A percentile compares a stretch with the other conserved stretches of the same genome.
These are phyloP conservation scores for Columba livia DNA, from an alignment of 2,113 vertebrate genomes.

Conservation along the genomic window DNA sequence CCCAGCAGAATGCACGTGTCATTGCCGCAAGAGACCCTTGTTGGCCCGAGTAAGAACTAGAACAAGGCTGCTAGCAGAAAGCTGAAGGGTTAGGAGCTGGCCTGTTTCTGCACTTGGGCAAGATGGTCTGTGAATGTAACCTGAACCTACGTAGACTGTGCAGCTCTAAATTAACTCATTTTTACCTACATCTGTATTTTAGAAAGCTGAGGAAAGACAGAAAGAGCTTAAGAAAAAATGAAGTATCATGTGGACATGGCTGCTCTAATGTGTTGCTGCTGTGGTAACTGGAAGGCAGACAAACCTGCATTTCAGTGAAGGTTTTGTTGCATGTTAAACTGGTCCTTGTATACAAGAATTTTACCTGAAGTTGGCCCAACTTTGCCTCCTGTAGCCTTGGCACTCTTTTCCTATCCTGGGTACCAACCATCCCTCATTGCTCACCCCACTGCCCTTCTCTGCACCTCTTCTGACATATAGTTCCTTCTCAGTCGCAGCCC, in stretches of 20 bases:
- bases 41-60: background rate
- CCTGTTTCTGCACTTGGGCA: background rate
- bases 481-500: background rate
- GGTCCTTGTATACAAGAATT: background rate
- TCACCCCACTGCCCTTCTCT: background rate
- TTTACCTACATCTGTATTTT: background rate
- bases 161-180: background rate
- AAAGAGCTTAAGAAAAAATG: background rate
- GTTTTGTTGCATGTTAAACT: background rate
- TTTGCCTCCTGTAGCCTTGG: background rate
- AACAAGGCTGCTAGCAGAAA: background rate
- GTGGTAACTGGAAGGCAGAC: background rate
- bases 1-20: background rate
- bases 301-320: background rate
- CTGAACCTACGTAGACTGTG: background rate
- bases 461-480: background rate
- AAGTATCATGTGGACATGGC: background rate
- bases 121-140: background rate
- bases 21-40: background rate
- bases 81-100: background rate
- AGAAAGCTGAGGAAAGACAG: background rate
- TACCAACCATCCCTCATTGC: background rate
- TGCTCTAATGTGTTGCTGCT: background rate
- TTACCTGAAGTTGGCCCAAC: background rate
- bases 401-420: background rate